Base-by-base conservation (phyloP, 1,140 invertebrate species). In the Drosophila truncata region DNA sequence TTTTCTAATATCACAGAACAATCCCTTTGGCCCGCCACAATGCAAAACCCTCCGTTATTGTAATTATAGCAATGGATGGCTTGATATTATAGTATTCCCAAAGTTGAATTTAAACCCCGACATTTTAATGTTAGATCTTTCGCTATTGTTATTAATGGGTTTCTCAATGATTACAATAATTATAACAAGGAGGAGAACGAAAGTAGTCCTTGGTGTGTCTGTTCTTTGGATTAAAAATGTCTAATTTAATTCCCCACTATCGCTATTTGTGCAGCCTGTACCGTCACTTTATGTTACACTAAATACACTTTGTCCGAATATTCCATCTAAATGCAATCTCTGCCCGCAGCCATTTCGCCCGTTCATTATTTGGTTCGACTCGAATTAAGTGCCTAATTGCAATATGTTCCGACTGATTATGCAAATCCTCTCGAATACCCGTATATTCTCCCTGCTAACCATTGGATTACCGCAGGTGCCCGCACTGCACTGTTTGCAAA, bases 401-500 rank as follows among this genome's bases (percentile, higher is more conserved):
- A 52, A 25, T 52, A 54, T 52, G 52, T 54, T 41, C 14, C 33
- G 18, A 46, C 61, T 66, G 61, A 77, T 77, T 77, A 77, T 75
- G 74, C 54, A 77, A 77, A 77, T 76, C 60, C 73, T 7, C 18
- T 35, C 8, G 29, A 23, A 29, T 60, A 9, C 25, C 42, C 16
- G 23, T 4, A 9, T 8, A n/a, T 18, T 18, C 16, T 20, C 41
- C n/a, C n/a, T 23, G 9, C 20, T 42, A 8, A 18, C 37, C 69
- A 52, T 11, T 57, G 14, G 27, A 44, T 57, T 69, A 23, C 64
- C 69, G 50, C 63, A 33, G 65, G 46, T 35, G 20, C 46, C 29
- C 46, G 46, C 57, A 69, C 27, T 42, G 11, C 13, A 7, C 29
- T 10, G 29, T 25, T 33, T 39, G 29, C 29, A 37, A 46, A 62